Evolutionary conservation across 2,888 invertebrate genomes (phyloP).

Genomic region (Caenorhabditis panamensis): DNA sequence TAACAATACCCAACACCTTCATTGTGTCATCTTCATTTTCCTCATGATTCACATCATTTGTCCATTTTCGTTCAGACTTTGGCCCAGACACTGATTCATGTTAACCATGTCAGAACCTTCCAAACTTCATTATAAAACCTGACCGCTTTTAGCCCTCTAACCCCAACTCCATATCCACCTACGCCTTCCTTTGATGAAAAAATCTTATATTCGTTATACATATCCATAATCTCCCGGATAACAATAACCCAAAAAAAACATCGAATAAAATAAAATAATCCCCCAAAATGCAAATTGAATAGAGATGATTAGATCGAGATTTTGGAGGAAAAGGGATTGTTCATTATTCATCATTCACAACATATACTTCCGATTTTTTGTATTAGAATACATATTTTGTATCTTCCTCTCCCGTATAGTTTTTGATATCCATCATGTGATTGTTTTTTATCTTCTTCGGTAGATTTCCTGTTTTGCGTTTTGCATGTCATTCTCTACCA

Average conservation of each 20-base stretch:
- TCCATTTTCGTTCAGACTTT: neutral
- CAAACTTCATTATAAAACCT: neutral
- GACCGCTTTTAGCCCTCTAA: neutral
- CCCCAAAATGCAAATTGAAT: neutral
- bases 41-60: too few species aligned
- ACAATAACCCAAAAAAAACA: too few species aligned
- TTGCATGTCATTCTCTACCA: too few species aligned
- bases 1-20: too few species aligned
- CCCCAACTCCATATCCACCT: neutral
- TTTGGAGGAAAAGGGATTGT: neutral
- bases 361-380: neutral
- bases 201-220: neutral
- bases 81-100: neutral
- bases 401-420: too few species aligned
- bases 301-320: neutral
- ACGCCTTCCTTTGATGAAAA: neutral
- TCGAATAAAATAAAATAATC: neutral
- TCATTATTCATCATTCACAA: neutral
- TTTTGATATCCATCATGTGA: too few species aligned
- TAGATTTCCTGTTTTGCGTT: too few species aligned
- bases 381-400: neutral
- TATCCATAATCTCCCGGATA: too few species aligned
- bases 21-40: too few species aligned
- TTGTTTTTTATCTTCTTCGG: too few species aligned
- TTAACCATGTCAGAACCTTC: neutral